A percentile compares a stretch with the other conserved stretches of the same genome.
phyloP scores from a whole-genome alignment of 2,888 invertebrate species.

The Leptinotarsa rubiginosa region DNA sequence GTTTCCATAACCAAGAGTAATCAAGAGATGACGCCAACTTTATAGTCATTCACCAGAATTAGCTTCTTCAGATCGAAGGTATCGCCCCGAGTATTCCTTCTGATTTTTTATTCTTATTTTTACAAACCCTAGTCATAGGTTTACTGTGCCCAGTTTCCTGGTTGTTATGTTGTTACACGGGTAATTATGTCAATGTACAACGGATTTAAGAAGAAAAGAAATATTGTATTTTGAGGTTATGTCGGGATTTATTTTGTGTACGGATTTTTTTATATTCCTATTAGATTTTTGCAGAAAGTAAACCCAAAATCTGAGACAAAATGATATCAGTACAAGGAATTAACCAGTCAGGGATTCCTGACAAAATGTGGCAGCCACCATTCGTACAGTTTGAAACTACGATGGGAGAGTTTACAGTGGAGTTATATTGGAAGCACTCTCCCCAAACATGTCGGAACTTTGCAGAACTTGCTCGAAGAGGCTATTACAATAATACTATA shows the following conservation, averaged over 20 bases:
- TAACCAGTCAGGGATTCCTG: slow-evolving; percentile 80
- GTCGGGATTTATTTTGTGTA: neutral
- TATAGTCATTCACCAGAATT: no score
- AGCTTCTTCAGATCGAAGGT: no score
- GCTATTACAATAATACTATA: slow-evolving; percentile 95
- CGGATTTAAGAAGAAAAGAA: neutral
- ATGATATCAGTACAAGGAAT: slow-evolving; percentile 67
- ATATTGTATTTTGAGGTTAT: neutral
- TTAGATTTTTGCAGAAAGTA: neutral
- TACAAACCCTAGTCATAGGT: no score
- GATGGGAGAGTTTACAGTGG: slow-evolving; percentile 92
- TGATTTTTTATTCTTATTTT: no score
- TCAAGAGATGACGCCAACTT: no score
- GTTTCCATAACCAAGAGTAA: no score
- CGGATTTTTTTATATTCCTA: neutral
- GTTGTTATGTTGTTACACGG: no score
- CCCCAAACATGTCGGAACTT: slow-evolving; percentile 98
- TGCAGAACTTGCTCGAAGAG: slow-evolving; percentile 91
- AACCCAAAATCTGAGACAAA: slow-evolving; percentile 16
- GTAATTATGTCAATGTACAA: no score
- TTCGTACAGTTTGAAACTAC: slow-evolving; percentile 85
- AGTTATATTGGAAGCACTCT: slow-evolving; percentile 98
- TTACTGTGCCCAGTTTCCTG: no score
- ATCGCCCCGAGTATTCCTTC: no score
- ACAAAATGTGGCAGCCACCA: slow-evolving; percentile 90